Conservation (phyloP, 2,797 vertebrate species). For the Phaenicophaeus curvirostris region DNA sequence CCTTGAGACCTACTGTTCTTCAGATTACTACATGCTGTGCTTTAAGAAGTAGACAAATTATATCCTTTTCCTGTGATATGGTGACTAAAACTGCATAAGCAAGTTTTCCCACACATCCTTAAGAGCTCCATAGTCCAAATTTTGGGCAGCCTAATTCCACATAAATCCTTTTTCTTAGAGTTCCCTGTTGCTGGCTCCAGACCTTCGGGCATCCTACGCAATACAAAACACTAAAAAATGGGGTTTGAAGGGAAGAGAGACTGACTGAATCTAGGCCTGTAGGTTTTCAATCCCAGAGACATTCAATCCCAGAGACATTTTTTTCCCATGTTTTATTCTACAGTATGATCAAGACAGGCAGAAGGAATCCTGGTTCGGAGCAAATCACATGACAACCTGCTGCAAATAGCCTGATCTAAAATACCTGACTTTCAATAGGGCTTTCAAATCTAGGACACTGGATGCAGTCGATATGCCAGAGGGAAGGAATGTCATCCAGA, state of each 20-base stretch:
- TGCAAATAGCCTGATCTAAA: neutral
- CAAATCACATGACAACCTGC: neutral
- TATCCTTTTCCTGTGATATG: conserved; percentile 43
- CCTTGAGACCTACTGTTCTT: neutral
- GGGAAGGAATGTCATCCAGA: no score
- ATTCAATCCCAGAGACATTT: no score
- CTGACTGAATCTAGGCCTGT: neutral
- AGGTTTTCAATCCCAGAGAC: neutral
- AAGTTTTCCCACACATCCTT: neutral
- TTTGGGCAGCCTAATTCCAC: neutral
- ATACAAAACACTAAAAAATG: neutral
- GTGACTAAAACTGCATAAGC: conserved; percentile 41
- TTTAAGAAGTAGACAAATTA: conserved; percentile 36
- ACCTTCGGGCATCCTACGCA: neutral
- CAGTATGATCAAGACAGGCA: neutral
- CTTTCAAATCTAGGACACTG: neutral
- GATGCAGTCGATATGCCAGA: neutral
- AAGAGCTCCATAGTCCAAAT: neutral
- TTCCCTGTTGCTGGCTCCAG: neutral
- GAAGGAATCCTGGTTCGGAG: neutral
- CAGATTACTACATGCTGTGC: neutral
- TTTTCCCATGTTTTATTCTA: accelerated
- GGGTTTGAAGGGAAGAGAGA: neutral
- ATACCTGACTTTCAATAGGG: neutral
- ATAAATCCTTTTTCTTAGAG: neutral